These are phyloP conservation scores for Anastrepha ludens DNA, from an alignment of 1,140 invertebrate species.

Conservation along the genomic window DNA sequence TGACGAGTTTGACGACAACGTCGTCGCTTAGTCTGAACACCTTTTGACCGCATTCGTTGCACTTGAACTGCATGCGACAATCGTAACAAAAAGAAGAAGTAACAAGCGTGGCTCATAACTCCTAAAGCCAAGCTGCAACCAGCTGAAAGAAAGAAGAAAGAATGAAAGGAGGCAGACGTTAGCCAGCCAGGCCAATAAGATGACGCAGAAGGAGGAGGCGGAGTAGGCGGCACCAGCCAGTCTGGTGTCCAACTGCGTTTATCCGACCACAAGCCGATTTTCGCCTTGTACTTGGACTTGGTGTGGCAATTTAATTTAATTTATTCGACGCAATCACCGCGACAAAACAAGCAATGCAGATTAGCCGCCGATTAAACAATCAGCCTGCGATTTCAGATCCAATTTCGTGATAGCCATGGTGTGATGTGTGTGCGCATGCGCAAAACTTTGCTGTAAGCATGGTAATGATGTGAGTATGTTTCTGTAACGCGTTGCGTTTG, in stretches of 20 bases:
- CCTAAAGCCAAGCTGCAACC: not conserved
- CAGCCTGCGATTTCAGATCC: slow-evolving; percentile 55
- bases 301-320: slow-evolving; percentile 57
- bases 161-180: not conserved
- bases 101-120: not conserved
- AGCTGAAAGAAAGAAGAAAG: not conserved
- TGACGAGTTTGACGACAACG: slow-evolving; percentile 35
- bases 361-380: slow-evolving; percentile 57
- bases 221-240: slow-evolving; percentile 3
- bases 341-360: slow-evolving; percentile 53
- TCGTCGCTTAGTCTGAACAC: slow-evolving; percentile 44
- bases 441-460: not conserved
- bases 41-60: slow-evolving; percentile 44
- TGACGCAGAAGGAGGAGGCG: not conserved
- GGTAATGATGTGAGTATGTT: not conserved
- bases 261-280: slow-evolving; percentile 32
- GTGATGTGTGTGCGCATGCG: slow-evolving; percentile 7
- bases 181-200: not conserved
- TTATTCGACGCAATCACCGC: slow-evolving; percentile 46
- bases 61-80: slow-evolving; percentile 3
- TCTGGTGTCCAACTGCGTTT: slow-evolving; percentile 8
- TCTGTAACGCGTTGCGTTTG: not conserved
- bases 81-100: not conserved
- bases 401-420: slow-evolving; percentile 47
- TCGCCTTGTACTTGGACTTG: slow-evolving; percentile 31